Conservation (phyloP, 2,113 vertebrate genomes). For the Numida meleagris region DNA sequence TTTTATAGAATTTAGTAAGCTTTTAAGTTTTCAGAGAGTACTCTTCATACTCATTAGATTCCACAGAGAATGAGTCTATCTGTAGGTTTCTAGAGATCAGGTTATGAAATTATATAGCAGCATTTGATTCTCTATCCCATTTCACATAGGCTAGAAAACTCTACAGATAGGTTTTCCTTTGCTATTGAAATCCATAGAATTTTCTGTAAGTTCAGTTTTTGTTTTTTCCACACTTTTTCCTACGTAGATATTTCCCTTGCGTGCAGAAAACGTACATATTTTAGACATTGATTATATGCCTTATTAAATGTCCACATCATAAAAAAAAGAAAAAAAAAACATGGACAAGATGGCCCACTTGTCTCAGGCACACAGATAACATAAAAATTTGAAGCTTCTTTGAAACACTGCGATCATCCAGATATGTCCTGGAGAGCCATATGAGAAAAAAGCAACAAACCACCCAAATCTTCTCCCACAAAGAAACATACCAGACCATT, state of each 20-base stretch:
- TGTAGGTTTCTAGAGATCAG: neutral
- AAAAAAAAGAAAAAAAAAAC: constrained; percentile 1
- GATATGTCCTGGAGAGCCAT: constrained; percentile 40
- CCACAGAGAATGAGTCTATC: neutral
- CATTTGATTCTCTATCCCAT: neutral
- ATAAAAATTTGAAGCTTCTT: neutral
- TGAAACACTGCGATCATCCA: constrained; percentile 37
- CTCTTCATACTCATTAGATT: neutral
- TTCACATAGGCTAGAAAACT: neutral
- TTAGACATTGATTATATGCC: neutral
- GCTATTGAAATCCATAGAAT: neutral
- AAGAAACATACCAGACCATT: neutral
- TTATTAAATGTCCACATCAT: neutral
- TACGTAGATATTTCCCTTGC: neutral
- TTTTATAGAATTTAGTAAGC: neutral
- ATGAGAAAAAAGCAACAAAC: neutral
- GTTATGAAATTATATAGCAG: neutral
- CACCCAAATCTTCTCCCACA: neutral
- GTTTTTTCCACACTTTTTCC: neutral
- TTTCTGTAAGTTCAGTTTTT: neutral
- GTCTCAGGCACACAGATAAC: constrained; percentile 19
- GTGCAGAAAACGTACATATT: neutral
- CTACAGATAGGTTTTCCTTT: neutral
- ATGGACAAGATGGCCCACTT: neutral
- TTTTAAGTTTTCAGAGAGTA: neutral